These are phyloP conservation scores for Tolmerus cingulatus DNA, from an alignment of 2,888 invertebrate species.

Conservation along the genomic window DNA sequence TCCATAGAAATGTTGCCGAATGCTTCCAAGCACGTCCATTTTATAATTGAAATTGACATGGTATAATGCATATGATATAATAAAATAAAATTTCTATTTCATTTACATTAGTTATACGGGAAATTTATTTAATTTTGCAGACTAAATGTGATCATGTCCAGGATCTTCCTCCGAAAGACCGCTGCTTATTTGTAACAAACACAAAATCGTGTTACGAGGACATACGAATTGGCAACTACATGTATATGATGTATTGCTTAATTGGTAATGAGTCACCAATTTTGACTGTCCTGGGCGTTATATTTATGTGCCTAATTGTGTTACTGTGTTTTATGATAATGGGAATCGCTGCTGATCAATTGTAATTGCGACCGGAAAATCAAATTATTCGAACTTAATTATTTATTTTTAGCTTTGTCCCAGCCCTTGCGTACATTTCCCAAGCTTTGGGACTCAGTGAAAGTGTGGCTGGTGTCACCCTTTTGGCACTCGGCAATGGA, in stretches of 20 bases:
- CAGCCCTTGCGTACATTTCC: constrained; percentile 65
- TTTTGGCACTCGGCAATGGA: constrained; percentile 75
- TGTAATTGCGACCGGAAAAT: constrained; percentile 60
- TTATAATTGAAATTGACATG: constrained; percentile 45
- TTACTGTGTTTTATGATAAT: constrained; percentile 66
- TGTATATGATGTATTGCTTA: constrained; percentile 60
- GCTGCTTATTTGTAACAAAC: constrained; percentile 60
- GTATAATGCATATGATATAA: constrained; percentile 30
- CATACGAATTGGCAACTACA: constrained; percentile 58
- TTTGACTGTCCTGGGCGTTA: constrained; percentile 21
- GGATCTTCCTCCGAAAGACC: constrained; percentile 53
- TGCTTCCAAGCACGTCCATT: constrained; percentile 49
- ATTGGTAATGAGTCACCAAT: not conserved
- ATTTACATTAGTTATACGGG: not conserved
- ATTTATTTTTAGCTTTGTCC: constrained; percentile 64
- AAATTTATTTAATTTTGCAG: not conserved
- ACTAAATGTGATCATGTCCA: constrained; percentile 58
- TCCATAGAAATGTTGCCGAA: constrained; percentile 48
- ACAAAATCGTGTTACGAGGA: constrained; percentile 56
- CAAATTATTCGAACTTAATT: not conserved
- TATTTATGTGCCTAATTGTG: constrained; percentile 48
- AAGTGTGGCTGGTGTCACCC: constrained; percentile 71
- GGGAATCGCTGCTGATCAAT: constrained; percentile 68
- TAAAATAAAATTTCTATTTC: not conserved
- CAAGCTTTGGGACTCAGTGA: constrained; percentile 64